Evolutionary conservation across 2,113 vertebrate genomes (phyloP).

Genomic region (Brachypteracias leptosomus): DNA sequence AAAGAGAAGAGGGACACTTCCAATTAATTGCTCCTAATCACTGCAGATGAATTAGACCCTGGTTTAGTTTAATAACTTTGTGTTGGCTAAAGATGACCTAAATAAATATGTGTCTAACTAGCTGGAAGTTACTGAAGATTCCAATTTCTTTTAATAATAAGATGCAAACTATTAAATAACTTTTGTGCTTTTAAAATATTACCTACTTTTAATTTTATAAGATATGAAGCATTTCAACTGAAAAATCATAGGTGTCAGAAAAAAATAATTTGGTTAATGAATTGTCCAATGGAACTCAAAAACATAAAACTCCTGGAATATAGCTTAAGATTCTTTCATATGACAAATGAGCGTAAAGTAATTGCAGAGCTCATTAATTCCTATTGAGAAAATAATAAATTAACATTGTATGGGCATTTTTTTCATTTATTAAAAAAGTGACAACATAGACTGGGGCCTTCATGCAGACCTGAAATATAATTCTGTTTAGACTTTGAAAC

Average conservation of each 20-base stretch:
- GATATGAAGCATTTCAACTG: not conserved
- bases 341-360: not conserved
- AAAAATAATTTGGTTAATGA: not conserved
- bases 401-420: not conserved
- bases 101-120: not conserved
- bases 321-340: not conserved
- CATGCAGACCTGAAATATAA: not conserved
- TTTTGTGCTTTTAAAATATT: not conserved
- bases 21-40: not conserved
- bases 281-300: not conserved
- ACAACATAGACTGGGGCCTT: rapidly evolving
- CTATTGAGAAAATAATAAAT: not conserved
- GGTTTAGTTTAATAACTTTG: not conserved
- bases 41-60: not conserved
- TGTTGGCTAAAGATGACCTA: not conserved
- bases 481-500: not conserved
- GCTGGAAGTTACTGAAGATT: not conserved
- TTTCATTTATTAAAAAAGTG: not conserved
- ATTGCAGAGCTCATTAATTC: not conserved
- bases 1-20: not conserved
- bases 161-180: not conserved
- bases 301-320: not conserved
- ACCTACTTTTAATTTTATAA: not conserved
- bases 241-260: not conserved
- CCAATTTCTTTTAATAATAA: not conserved